Evolutionary conservation across 2,113 vertebrate species (phyloP), one percentile per base, ranked within the genome.

Genomic region (Paedocypris sp.): DNA sequence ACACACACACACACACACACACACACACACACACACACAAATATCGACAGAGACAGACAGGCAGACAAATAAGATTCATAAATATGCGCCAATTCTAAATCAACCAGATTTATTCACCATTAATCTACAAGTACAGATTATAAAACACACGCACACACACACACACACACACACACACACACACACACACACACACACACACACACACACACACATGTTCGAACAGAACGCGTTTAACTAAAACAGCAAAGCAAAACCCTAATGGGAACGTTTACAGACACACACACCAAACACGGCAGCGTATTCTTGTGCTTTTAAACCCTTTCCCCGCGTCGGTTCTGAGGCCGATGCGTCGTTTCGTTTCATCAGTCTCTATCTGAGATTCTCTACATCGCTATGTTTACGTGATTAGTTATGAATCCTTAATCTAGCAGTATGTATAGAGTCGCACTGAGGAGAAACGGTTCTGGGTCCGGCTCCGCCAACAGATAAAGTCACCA

Each of bases 251-350:
- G 61, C 56, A 60, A 28, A 46, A 64, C 52, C 60, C 4, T 36
- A 16, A 62, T 60, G 64, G 57, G 73, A 70, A 62, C 69, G 45
- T n/a, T n/a, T n/a, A n/a, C n/a, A n/a, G n/a, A n/a, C n/a, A n/a
- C n/a, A n/a, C n/a, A n/a, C n/a, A 47, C 39, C 53, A 50, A 13
- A 5, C 7, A 48, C 5, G 11, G 15, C 38, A 35, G 29, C n/a
- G n/a, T 64, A 54, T 56, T 61, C 74, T 86, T 87, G 84, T 87
- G 85, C 84, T 87, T 86, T 84, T 73, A 81, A 84, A 82, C 79
- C 78, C 74, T 75, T 74, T 71, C 77, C 70, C 81, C 82, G 73
- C 73, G 83, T 82, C 82, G 53, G 62, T 4, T 5, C 26, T 22
- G 79, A 86, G 86, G 82, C 73, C 75, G 79, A 42, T n/a, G n/a